phyloP scores from a whole-genome alignment of 1,140 invertebrate species.

The Heliconius himera region DNA sequence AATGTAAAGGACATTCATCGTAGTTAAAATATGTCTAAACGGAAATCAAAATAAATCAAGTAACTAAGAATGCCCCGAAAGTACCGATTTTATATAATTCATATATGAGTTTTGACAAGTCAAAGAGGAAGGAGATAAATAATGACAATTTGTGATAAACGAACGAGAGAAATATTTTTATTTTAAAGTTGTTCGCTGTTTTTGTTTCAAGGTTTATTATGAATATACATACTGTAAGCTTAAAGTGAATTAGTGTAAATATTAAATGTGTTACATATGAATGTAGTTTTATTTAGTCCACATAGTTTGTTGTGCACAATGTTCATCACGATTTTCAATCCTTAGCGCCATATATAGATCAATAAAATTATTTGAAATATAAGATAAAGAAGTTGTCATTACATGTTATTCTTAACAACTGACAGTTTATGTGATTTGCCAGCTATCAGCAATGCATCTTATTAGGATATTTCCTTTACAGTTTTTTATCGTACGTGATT shows the following conservation, averaged over 20 bases:
- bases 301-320: not conserved
- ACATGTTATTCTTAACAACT: no score
- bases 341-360: no score
- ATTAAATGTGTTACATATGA: constrained; percentile 5
- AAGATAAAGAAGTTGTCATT: not conserved
- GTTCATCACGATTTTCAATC: no score
- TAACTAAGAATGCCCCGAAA: no score
- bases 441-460: not conserved
- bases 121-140: no score
- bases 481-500: no score
- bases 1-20: no score
- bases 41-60: no score
- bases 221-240: not conserved
- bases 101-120: no score
- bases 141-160: not conserved
- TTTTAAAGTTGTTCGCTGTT: not conserved
- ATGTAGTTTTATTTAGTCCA: constrained; percentile 3
- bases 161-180: not conserved
- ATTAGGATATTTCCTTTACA: not conserved
- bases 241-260: constrained; percentile 1
- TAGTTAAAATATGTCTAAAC: no score
- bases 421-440: not conserved
- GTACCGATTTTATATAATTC: no score
- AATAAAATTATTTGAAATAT: not conserved
- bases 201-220: not conserved